Percentiles rank a stretch among this genome's conserved stretches.
phyloP scores from a whole-genome alignment of 2,888 invertebrate genomes.

The Zygaena filipendulae region DNA sequence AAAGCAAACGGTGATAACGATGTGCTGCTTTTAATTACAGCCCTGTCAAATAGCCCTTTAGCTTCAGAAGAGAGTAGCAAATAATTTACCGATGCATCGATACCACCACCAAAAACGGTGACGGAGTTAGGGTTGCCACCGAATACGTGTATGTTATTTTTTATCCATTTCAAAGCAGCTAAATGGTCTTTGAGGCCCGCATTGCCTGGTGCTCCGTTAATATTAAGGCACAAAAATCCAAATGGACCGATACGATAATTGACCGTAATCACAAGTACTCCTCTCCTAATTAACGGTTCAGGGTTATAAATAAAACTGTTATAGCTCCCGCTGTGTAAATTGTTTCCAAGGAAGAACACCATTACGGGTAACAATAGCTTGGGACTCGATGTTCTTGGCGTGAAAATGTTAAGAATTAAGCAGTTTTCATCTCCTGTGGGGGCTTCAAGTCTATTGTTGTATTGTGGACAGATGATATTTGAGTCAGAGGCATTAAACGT shows the following conservation, averaged over 20 bases:
- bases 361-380: slow-evolving; percentile 23
- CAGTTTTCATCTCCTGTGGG: slow-evolving; percentile 28
- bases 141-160: slow-evolving; percentile 68
- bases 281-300: slow-evolving; percentile 25
- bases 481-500: slow-evolving; percentile 19
- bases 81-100: slow-evolving; percentile 69
- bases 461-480: slow-evolving; percentile 21
- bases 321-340: slow-evolving; percentile 26
- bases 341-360: slow-evolving; percentile 33
- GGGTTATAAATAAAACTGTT: slow-evolving; percentile 25
- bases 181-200: slow-evolving; percentile 58
- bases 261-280: slow-evolving; percentile 29
- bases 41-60: slow-evolving; percentile 28
- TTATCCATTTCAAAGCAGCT: slow-evolving; percentile 33
- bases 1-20: slow-evolving; percentile 21
- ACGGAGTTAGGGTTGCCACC: slow-evolving; percentile 42
- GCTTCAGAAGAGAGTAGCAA: slow-evolving; percentile 25
- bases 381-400: slow-evolving; percentile 19
- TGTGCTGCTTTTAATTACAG: slow-evolving; percentile 30
- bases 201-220: slow-evolving; percentile 51
- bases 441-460: slow-evolving; percentile 8
- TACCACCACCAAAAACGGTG: slow-evolving; percentile 71
- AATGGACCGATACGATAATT: slow-evolving; percentile 34
- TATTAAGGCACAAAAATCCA: slow-evolving; percentile 32
- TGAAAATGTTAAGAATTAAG: slow-evolving; percentile 30